A percentile compares a stretch with the other conserved stretches of the same genome.
These are phyloP conservation scores for Apis mellifera DNA, from an alignment of 1,140 invertebrate species.

Conservation along the genomic window DNA sequence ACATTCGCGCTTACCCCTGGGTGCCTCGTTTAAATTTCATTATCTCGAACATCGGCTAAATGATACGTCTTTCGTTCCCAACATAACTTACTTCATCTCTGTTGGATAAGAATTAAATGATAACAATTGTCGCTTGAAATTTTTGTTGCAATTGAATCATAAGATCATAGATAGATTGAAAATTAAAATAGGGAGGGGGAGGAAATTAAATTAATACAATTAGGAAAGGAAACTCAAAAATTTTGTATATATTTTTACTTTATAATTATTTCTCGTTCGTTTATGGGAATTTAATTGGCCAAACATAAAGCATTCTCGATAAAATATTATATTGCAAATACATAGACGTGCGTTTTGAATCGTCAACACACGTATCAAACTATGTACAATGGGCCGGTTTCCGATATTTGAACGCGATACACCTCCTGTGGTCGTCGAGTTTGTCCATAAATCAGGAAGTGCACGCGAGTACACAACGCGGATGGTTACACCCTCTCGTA, in stretches of 20 bases:
- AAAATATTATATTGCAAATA: slow-evolving; percentile 34
- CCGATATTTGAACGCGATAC: slow-evolving; percentile 51
- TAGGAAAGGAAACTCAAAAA: neutral
- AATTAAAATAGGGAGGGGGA: too few relatives aligned
- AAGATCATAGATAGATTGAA: too few relatives aligned
- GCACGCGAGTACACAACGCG: neutral
- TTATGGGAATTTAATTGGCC: neutral
- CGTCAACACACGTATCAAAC: slow-evolving; percentile 41
- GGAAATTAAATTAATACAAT: neutral
- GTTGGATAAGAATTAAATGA: slow-evolving; percentile 10
- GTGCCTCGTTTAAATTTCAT: slow-evolving; percentile 39
- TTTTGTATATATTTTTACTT: neutral
- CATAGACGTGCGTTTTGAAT: slow-evolving; percentile 28
- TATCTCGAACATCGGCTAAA: slow-evolving; percentile 27
- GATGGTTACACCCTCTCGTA: slow-evolving; percentile 13
- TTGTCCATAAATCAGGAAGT: slow-evolving; percentile 32
- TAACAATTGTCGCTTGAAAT: neutral
- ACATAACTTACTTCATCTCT: slow-evolving; percentile 3
- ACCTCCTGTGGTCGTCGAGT: slow-evolving; percentile 13
- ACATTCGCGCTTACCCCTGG: too few relatives aligned
- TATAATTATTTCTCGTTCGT: neutral
- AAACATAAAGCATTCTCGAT: neutral
- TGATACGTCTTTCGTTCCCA: slow-evolving; percentile 20
- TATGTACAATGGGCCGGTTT: slow-evolving; percentile 48
- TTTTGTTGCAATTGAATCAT: neutral